Base-by-base conservation (phyloP, 2,797 vertebrate genomes). In the Eleutherodactylus coqui region DNA sequence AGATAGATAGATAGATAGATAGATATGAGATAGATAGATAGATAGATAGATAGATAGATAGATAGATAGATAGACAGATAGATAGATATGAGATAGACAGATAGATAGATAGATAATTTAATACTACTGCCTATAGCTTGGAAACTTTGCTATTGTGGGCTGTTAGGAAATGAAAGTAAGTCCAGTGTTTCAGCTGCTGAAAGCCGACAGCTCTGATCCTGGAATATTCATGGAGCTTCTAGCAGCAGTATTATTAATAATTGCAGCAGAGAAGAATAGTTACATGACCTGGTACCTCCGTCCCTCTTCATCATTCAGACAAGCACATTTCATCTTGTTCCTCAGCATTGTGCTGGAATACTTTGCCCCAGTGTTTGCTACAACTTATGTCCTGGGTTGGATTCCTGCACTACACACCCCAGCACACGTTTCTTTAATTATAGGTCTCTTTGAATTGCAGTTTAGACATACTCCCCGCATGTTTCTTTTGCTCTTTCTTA, bases 351-450 rank as follows among this genome's bases (percentile, higher is more conserved):
- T 53, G 32, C 32, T 34, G 76, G 60, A 29, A 83, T 83, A 13
- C 81, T 87, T 27, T 79, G 51, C 82, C 81, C 53, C 24, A 29
- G 32, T 36, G 19, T 60, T 51, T 67, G 49, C 69, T 49, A 81
- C 60, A 73, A 73, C 64, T 87, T 67, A 64, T 27, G n/a, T 75
- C 19, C 76, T 49, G n/a, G 60, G n/a, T 67, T 75, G 67, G 19
- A 84, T 84, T 67, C 81, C 75, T 81, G 70, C 58, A 45, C n/a
- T 75, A 38, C 76, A 84, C 81, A 84, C 86, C 76, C 55, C 75
- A 75, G 32, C 82, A 87, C 86, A 87, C 58, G 62, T 81, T 87
- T 84, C 24, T 84, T 75, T 77, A 38, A 87, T 87, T 87, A 87
- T 45, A 70, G 82, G 45, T 34, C 75, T 75, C 82, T 87, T 87